Percentiles rank a stretch among this genome's conserved stretches.
Evolutionary conservation across 2,888 invertebrate genomes (phyloP).

Genomic region (Drosophila neutralis): DNA sequence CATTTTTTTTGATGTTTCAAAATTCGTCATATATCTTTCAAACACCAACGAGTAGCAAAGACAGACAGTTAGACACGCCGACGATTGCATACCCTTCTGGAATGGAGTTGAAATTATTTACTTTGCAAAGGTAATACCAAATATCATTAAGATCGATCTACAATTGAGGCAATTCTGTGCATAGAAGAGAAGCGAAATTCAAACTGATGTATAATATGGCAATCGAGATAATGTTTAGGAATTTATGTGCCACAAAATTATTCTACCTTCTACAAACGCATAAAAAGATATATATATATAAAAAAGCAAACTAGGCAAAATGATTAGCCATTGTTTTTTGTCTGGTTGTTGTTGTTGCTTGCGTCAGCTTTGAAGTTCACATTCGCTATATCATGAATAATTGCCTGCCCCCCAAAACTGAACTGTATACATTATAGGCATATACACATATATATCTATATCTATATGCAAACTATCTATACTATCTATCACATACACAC

Average conservation of each 20-base stretch:
- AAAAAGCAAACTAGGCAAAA: conserved; percentile 5
- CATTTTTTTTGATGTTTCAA: rapidly evolving
- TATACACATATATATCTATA: conserved; percentile 1
- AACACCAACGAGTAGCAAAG: neutral
- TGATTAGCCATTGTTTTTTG: conserved; percentile 19
- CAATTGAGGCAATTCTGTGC: too few relatives aligned
- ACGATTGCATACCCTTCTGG: neutral
- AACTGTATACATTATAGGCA: conserved; percentile 40
- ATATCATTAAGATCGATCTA: too few relatives aligned
- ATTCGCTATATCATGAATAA: conserved; percentile 50
- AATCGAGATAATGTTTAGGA: too few relatives aligned
- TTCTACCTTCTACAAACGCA: neutral
- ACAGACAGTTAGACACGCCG: neutral
- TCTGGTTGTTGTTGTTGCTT: conserved; percentile 22
- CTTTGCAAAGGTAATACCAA: too few relatives aligned
- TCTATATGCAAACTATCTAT: conserved; percentile 1
- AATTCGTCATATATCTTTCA: neutral
- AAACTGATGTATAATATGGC: too few relatives aligned
- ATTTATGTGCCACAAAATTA: too few relatives aligned
- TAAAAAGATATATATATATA: neutral
- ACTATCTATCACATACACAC: neutral
- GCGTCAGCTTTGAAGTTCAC: conserved; percentile 61
- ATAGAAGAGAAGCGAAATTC: too few relatives aligned
- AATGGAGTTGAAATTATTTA: neutral
- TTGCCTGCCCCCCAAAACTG: conserved; percentile 46